These are phyloP conservation scores for Cheilosia soror DNA, from an alignment of 2,888 invertebrate genomes.

Conservation along the genomic window DNA sequence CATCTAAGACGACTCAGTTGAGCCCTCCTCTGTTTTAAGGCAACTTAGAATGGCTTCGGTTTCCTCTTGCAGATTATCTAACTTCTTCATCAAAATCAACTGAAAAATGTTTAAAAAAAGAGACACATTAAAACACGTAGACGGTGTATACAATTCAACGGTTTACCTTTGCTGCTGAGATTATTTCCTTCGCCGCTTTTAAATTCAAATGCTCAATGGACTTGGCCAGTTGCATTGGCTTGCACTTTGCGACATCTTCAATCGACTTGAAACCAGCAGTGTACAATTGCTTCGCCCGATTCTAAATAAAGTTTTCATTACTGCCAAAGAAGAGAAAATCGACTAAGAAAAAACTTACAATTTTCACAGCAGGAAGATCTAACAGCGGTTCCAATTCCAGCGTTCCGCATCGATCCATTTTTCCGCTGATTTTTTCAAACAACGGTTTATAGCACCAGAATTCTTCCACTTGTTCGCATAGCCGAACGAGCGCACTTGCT, in stretches of 20 bases:
- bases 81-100: constrained; percentile 92
- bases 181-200: constrained; percentile 91
- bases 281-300: constrained; percentile 92
- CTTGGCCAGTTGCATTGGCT: constrained; percentile 86
- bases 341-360: constrained; percentile 84
- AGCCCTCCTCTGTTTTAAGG: constrained; percentile 70
- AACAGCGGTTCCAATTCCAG: constrained; percentile 92
- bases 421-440: constrained; percentile 89
- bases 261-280: constrained; percentile 92
- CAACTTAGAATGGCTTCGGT: constrained; percentile 86
- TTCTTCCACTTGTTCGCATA: constrained; percentile 91
- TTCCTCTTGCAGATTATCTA: constrained; percentile 94
- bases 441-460: constrained; percentile 93
- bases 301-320: constrained; percentile 85
- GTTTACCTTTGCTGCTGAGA: constrained; percentile 91
- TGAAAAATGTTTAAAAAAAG: constrained; percentile 80
- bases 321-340: constrained; percentile 51
- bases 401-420: constrained; percentile 92
- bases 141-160: not conserved
- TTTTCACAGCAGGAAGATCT: constrained; percentile 94
- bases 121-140: not conserved
- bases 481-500: constrained; percentile 90
- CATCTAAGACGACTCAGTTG: not conserved
- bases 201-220: constrained; percentile 89
- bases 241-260: constrained; percentile 90